These are phyloP conservation scores for Caradrina clavipalpis DNA, from an alignment of 2,888 invertebrate species.

Conservation along the genomic window DNA sequence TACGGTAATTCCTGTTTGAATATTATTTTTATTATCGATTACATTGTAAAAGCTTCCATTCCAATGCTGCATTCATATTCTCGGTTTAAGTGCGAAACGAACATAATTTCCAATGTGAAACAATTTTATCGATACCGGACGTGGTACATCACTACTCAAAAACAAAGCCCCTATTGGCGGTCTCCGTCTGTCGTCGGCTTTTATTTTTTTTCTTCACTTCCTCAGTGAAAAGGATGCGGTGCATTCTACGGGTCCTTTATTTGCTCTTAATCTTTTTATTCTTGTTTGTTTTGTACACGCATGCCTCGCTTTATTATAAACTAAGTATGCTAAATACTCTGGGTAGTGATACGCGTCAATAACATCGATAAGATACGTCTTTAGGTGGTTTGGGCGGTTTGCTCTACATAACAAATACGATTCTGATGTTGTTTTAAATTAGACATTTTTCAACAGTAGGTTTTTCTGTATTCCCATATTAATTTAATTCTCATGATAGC, in stretches of 20 bases:
- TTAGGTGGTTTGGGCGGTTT: neutral
- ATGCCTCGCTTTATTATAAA: slow-evolving; percentile 58
- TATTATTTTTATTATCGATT: slow-evolving; percentile 16
- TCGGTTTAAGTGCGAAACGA: slow-evolving; percentile 22
- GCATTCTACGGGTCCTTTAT: slow-evolving; percentile 81
- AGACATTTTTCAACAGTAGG: neutral
- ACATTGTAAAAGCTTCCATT: neutral
- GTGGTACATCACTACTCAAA: slow-evolving; percentile 73
- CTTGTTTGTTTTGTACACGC: slow-evolving; percentile 64
- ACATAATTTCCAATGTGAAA: slow-evolving; percentile 32
- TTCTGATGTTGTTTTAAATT: neutral
- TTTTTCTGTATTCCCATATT: neutral
- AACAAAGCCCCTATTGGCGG: slow-evolving; percentile 84
- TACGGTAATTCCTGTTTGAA: slow-evolving; percentile 40
- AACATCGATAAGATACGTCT: slow-evolving; percentile 31
- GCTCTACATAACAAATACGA: neutral
- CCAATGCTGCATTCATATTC: neutral
- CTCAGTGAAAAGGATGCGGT: slow-evolving; percentile 82
- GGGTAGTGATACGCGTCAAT: slow-evolving; percentile 61
- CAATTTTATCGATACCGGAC: slow-evolving; percentile 57
- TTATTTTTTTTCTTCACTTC: slow-evolving; percentile 79
- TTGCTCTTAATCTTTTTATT: slow-evolving; percentile 72
- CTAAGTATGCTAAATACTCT: slow-evolving; percentile 54
- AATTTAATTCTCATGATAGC: neutral
- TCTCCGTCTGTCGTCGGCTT: slow-evolving; percentile 80